Percentiles rank a stretch among this genome's conserved stretches.
phyloP scores from a whole-genome alignment of 2,797 vertebrate species.

The Pantherophis vulpinus region DNA sequence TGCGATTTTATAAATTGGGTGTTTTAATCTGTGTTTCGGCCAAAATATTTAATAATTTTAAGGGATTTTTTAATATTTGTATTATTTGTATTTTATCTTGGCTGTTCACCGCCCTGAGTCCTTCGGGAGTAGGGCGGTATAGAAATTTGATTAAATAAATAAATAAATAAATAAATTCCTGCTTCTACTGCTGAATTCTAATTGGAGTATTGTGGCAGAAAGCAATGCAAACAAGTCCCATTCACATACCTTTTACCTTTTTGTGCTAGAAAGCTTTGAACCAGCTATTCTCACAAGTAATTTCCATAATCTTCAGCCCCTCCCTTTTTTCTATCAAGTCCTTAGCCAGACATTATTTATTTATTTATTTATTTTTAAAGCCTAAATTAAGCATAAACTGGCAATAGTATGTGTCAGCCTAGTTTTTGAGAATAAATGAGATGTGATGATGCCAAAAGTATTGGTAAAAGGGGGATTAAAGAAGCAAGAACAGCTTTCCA shows the following conservation, averaged over 20 bases:
- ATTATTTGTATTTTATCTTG: too few species aligned
- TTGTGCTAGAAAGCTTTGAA: slow-evolving; percentile 45
- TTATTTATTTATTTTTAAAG: slow-evolving; percentile 19
- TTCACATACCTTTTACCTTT: slow-evolving; percentile 39
- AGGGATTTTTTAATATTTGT: too few species aligned
- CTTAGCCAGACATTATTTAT: slow-evolving; percentile 45
- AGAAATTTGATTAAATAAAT: too few species aligned
- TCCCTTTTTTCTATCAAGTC: slow-evolving; percentile 34
- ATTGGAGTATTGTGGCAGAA: slow-evolving; percentile 46
- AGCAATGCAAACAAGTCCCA: slow-evolving; percentile 42
- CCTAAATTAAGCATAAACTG: slow-evolving; percentile 64
- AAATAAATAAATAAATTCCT: too few species aligned
- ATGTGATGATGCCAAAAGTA: slow-evolving; percentile 58
- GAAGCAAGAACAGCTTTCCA: slow-evolving; percentile 68
- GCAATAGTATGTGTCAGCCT: slow-evolving; percentile 52
- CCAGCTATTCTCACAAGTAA: slow-evolving; percentile 47
- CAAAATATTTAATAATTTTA: too few species aligned
- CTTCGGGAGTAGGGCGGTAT: too few species aligned
- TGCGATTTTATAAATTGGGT: too few species aligned
- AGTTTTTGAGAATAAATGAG: slow-evolving; percentile 67
- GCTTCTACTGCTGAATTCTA: slow-evolving; percentile 51
- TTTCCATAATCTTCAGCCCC: slow-evolving; percentile 53
- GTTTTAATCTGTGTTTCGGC: too few species aligned
- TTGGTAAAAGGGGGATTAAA: slow-evolving; percentile 68
- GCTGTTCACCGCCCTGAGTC: too few species aligned